Percentiles rank a stretch among this genome's conserved stretches.
These are phyloP conservation scores for Portevinia maculata DNA, from an alignment of 2,888 invertebrate genomes.

Conservation along the genomic window DNA sequence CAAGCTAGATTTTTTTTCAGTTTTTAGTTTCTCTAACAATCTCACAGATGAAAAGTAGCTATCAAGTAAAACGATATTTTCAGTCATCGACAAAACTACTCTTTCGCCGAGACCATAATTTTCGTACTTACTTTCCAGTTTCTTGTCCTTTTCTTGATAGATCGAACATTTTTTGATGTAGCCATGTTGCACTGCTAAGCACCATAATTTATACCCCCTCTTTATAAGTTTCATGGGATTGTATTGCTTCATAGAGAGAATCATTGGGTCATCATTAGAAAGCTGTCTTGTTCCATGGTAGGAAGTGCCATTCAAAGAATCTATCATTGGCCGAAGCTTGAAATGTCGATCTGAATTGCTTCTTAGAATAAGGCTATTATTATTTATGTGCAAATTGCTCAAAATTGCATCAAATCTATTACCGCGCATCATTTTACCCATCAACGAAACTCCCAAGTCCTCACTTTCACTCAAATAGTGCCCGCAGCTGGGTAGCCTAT, in stretches of 20 bases:
- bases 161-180: conserved; percentile 30
- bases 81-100: conserved; percentile 18
- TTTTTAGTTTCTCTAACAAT: conserved; percentile 3
- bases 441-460: conserved; percentile 38
- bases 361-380: conserved; percentile 54
- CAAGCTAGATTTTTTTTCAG: not conserved
- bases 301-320: conserved; percentile 42
- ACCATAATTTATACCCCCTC: conserved; percentile 39
- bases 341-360: conserved; percentile 54
- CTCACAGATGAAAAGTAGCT: conserved; percentile 37
- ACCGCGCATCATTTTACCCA: conserved; percentile 47
- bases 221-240: conserved; percentile 45
- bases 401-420: conserved; percentile 57
- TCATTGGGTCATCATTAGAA: conserved; percentile 34
- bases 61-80: conserved; percentile 33
- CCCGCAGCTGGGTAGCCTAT: conserved; percentile 53
- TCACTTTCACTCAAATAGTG: conserved; percentile 50
- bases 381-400: conserved; percentile 46
- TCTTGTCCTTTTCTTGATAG: conserved; percentile 41
- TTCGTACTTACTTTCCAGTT: conserved; percentile 34
- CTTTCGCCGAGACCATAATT: conserved; percentile 33
- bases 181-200: conserved; percentile 36
- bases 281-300: conserved; percentile 55
- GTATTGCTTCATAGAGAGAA: conserved; percentile 1
- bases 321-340: conserved; percentile 46